Evolutionary conservation across 2,797 vertebrate species (phyloP), one percentile per base, ranked within the genome.

Genomic region (Pseudomugil tenellus): DNA sequence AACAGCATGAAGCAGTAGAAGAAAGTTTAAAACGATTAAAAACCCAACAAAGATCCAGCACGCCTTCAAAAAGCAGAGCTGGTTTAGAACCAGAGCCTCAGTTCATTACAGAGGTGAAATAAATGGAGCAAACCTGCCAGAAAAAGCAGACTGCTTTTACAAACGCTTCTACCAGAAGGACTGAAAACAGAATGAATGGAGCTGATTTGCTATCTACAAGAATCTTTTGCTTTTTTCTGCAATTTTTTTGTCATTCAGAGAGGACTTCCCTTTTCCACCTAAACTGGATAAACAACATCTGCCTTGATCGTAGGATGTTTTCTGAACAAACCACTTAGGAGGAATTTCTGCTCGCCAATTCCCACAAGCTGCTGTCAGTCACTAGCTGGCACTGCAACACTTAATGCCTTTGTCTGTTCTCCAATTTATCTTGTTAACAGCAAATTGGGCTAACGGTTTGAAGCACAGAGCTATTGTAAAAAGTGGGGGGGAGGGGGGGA

Each of bases 351-450:
- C 90, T 84, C 86, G 90, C 91, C 92, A 92, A 93, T 94, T 95
- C 94, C 94, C 93, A 93, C 92, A 94, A 93, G 94, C 92, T 89
- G 87, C 93, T 93, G 93, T 95, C 94, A 95, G 89, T 94, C 94
- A 94, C 89, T 91, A 85, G 93, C 91, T 93, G 92, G 92, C 93
- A 94, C 90, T 78, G 93, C 92, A 93, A 92, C 93, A 93, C 94
- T 94, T 94, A 94, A 94, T 93, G 93, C 92, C 89, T 94, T 94
- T 94, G 92, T 94, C 93, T 94, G 88, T 92, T 92, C 92, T 91
- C 91, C 92, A 92, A 93, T 94, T 94, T 93, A 94, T 94, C 94
- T 95, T 93, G 92, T 94, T 95, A 95, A 92, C 92, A 92, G 92
- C 93, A 95, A 95, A 94, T 93, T 94, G 92, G 92, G 91, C 91